These are phyloP conservation scores for Dysidea cf. avara DNA, from an alignment of 37 sponge, comb jelly and placozoan genomes.

Conservation along the genomic window DNA sequence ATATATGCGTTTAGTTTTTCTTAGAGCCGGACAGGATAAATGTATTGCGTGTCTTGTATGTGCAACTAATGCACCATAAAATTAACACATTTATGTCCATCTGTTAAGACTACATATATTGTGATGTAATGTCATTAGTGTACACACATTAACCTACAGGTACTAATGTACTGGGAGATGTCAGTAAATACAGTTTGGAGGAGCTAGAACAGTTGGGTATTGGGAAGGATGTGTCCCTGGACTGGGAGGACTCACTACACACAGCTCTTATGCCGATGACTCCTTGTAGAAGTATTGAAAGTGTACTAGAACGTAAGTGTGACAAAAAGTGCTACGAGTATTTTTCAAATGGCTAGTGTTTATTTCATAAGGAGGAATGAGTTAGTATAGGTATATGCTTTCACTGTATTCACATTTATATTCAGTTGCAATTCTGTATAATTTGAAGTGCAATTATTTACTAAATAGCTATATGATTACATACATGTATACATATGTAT, in stretches of 20 bases:
- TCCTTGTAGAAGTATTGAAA: conserved; percentile 74
- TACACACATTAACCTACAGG: conserved; percentile 6
- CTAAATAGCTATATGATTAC: background rate
- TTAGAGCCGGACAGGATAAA: too few species aligned
- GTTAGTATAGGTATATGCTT: too few species aligned
- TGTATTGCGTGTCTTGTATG: too few species aligned
- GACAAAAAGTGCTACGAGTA: background rate
- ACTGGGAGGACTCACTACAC: conserved; percentile 88
- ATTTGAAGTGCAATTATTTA: too few species aligned
- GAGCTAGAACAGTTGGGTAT: conserved; percentile 79
- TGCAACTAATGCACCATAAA: too few species aligned
- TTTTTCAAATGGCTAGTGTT: background rate
- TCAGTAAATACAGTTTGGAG: conserved; percentile 23
- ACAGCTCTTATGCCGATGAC: conserved; percentile 89
- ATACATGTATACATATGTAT: background rate
- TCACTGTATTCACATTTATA: background rate
- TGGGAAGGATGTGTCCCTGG: conserved; percentile 65
- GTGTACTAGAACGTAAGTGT: conserved; percentile 65
- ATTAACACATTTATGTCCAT: too few species aligned
- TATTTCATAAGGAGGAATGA: background rate
- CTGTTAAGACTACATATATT: too few species aligned
- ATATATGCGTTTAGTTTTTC: too few species aligned
- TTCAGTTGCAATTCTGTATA: too few species aligned
- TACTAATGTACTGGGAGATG: conserved; percentile 41
- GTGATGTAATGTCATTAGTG: background rate